Percentiles rank a stretch among this genome's conserved stretches.
These are phyloP conservation scores for Ryuthela nishihirai DNA, from an alignment of 2,888 invertebrate genomes.

Conservation along the genomic window DNA sequence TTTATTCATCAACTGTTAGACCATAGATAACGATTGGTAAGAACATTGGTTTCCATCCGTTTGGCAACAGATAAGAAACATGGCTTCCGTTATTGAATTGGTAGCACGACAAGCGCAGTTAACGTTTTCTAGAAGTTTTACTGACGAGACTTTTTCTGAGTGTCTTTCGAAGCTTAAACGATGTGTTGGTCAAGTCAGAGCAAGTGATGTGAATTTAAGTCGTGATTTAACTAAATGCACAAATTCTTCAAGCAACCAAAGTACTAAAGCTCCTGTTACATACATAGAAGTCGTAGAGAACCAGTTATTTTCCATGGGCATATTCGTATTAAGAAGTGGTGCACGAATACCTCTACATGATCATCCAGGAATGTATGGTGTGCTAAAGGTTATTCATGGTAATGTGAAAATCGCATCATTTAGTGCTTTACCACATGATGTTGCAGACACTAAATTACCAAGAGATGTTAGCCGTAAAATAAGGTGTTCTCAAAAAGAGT, in stretches of 20 bases:
- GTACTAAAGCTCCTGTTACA: conserved; percentile 66
- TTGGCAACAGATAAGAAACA: too few relatives aligned
- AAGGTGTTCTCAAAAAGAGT: conserved; percentile 7
- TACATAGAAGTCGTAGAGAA: conserved; percentile 83
- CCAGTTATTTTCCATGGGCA: conserved; percentile 52
- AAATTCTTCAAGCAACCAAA: background rate
- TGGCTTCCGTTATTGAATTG: conserved; percentile 36
- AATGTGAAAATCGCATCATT: conserved; percentile 46
- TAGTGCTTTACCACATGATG: conserved; percentile 26
- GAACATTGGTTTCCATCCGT: too few relatives aligned
- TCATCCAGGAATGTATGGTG: conserved; percentile 62
- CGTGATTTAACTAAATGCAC: conserved; percentile 21
- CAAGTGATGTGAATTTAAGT: conserved; percentile 31
- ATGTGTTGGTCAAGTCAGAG: conserved; percentile 22
- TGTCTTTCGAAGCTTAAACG: conserved; percentile 30
- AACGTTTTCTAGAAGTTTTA: conserved; percentile 31
- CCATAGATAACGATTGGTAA: too few relatives aligned
- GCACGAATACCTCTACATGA: conserved; percentile 85
- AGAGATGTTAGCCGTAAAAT: conserved; percentile 23
- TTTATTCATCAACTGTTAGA: too few relatives aligned
- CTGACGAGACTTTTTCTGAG: conserved; percentile 36
- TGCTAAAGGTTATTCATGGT: conserved; percentile 45
- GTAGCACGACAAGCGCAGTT: conserved; percentile 39
- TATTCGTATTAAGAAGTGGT: conserved; percentile 63
- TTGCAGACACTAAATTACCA: conserved; percentile 11